Conservation (phyloP, 35 echinoderm and acorn worm genomes). For the Diadema setosum region DNA sequence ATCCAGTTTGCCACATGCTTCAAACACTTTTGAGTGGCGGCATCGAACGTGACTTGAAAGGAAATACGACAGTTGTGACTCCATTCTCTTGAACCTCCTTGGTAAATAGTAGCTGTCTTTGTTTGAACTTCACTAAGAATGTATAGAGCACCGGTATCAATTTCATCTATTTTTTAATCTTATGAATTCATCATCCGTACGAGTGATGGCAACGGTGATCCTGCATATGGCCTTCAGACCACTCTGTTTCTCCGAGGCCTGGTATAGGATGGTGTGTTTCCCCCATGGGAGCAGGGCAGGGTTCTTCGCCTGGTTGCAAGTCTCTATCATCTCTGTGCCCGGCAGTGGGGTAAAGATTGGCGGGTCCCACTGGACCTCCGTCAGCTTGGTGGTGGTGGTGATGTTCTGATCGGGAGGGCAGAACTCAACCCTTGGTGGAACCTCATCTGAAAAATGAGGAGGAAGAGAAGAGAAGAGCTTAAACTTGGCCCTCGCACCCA, state of each 20-base stretch:
- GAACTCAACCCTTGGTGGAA: not conserved
- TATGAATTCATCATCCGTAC: too few relatives aligned
- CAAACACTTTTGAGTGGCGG: too few relatives aligned
- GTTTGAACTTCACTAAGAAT: too few relatives aligned
- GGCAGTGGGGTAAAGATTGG: not conserved
- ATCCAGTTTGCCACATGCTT: too few relatives aligned
- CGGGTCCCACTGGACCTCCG: not conserved
- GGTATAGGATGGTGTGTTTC: not conserved
- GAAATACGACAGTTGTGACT: too few relatives aligned
- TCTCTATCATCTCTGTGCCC: not conserved
- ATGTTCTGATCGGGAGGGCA: not conserved
- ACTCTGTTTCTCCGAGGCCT: not conserved
- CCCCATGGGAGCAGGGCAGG: not conserved
- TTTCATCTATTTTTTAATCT: too few relatives aligned
- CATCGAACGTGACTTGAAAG: too few relatives aligned
- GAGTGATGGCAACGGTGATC: not conserved
- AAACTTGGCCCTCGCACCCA: too few relatives aligned
- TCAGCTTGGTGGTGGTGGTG: not conserved
- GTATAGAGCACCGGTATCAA: too few relatives aligned
- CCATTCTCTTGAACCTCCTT: too few relatives aligned
- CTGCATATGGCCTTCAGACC: not conserved
- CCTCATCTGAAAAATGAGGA: not conserved
- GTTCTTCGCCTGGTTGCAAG: not conserved
- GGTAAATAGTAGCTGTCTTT: too few relatives aligned
- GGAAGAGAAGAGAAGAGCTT: not conserved